Base-by-base conservation (phyloP, 1,140 invertebrate species). In the Drosophila ercepeae region DNA sequence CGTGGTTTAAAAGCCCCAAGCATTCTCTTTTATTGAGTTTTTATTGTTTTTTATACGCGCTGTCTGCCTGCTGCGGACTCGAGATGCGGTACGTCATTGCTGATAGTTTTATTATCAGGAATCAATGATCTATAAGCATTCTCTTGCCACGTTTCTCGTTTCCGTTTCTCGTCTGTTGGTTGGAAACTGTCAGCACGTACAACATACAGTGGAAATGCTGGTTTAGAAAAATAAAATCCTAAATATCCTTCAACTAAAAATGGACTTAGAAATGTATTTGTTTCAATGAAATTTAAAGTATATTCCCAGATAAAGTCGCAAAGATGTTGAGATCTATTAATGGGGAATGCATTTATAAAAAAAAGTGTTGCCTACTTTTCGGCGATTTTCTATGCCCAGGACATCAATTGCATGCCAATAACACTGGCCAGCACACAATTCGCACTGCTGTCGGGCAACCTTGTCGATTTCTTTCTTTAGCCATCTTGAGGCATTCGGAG, bases 41-140 rank as follows among this genome's bases (percentile, higher is more conserved):
- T 86, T 86, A 86, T 86, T 86, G 82, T 86, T 86, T 86, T 86
- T 88, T 88, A 86, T 86, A 70, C 63, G 59, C 60, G 75, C 48
- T 77, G 34, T 3, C 46, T 7, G 36, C 53, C 46, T 64, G 65
- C 60, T 70, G 39, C 55, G 49, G 21, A 32, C 32, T 68, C 46
- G n/a, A 55, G 53, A 50, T 65, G 68, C 46, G 68, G 39, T 75
- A 52, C 68, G 61, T 60, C 61, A 58, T 19, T 46, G 77, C 73
- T 88, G 82, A 86, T 86, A 88, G 83, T 88, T 86, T 88, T 88
- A 78, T 82, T 88, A 88, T 86, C 77, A 58, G 21, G 74, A 88
- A 86, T 88, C 82, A 86, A 88, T 82, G 82, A 88, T 86, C 82
- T 86, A 88, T 75, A 70, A 77, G 82, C 34, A 75, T 75, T 84